Base-by-base conservation (phyloP, 2,113 vertebrate genomes). In the Promerops cafer region DNA sequence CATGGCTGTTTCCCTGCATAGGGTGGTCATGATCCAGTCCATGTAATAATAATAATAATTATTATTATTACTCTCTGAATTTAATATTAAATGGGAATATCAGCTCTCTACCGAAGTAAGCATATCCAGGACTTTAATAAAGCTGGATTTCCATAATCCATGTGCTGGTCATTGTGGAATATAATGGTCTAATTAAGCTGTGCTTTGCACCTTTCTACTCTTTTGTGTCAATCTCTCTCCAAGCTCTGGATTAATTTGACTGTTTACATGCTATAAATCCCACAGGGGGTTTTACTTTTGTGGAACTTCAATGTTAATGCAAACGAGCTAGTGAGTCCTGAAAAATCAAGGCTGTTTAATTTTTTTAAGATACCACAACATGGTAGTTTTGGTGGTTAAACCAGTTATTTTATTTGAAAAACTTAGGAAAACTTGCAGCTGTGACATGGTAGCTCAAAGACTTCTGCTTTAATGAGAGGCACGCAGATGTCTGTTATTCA, bases 101-200 rank as follows among this genome's bases (percentile, higher is more conserved):
- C 47, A 52, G 6, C 54, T 94, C 24, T 83, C 47, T 70, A 63
- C 50, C 21, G 80, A 93, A 91, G 66, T 47, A 90, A 91, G 37
- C 7, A 39, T 52, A 28, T 49, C 44, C 26, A 60, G 33, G 28
- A 77, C 49, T 87, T 83, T 39, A 93, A 28, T 94, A 92, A 94
- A 89, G 42, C 27, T 70, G 89, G 63, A 87, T 87, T 66, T 87
- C 83, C 26, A 31, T 94, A 93, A 95, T 85, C 77, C 40, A 2
- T 65, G 42, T 61, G 23, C 83, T 91, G 81, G 87, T 77, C 65
- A 74, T 83, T 95, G 92, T 87, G 50, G 69, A 95, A 64, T 91
- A 83, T 91, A 72, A 89, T 95, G 83, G 84, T 94, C 65, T 94
- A 91, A 94, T 95, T 95, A 94, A 83, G 77, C 52, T 42, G 24